phyloP scores from a whole-genome alignment of 1,140 invertebrate genomes.

The Pentalonia nigronervosa region DNA sequence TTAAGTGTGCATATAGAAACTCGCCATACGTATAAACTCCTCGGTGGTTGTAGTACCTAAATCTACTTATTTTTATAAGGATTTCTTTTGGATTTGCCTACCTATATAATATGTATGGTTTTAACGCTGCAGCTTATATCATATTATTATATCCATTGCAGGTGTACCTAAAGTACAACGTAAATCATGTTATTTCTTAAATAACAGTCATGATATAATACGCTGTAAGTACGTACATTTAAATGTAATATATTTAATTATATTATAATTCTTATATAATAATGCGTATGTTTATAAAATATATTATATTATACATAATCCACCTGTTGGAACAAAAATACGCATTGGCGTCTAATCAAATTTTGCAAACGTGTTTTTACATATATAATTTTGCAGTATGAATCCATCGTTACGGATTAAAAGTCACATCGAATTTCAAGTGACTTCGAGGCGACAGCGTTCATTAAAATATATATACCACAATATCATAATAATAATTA shows the following conservation, averaged over 20 bases:
- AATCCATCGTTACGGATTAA: not conserved
- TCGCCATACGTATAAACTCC: not conserved
- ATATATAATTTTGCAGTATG: not conserved
- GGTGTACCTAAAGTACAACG: not conserved
- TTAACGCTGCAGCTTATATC: not conserved
- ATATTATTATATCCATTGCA: not conserved
- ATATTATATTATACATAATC: not conserved
- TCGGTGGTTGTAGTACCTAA: not conserved
- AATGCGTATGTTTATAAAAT: not conserved
- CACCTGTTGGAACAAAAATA: not conserved
- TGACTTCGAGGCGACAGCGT: not conserved
- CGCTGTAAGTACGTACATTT: not conserved
- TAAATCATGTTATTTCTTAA: slow-evolving; percentile 20
- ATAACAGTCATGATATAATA: not conserved
- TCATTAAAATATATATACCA: not conserved
- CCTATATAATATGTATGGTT: not conserved
- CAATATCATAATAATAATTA: not conserved
- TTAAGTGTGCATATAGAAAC: not conserved
- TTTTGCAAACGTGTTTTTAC: not conserved
- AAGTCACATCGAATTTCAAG: not conserved
- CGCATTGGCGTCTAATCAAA: not conserved
- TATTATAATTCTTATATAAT: not conserved
- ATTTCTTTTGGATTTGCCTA: not conserved
- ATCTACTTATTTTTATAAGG: not conserved
- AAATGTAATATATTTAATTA: not conserved